Conservation (phyloP, 2,113 vertebrate genomes). For the Cynopterus brachyotis region DNA sequence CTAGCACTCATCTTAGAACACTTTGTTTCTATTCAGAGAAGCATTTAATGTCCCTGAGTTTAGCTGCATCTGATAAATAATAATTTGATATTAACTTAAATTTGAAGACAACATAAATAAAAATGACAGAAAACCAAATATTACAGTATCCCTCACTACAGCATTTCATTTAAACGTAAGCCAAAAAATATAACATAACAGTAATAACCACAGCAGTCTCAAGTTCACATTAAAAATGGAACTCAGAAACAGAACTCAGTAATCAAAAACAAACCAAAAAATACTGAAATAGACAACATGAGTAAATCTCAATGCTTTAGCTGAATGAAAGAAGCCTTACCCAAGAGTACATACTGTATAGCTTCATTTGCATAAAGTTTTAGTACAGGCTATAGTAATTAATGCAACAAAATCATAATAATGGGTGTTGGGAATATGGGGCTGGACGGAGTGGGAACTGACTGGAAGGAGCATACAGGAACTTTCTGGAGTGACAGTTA, state of each 20-base stretch:
- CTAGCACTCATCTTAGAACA: not conserved
- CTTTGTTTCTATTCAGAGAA: not conserved
- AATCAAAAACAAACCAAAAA: not conserved
- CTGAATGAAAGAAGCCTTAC: not conserved
- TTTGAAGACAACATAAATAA: not conserved
- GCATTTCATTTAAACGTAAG: not conserved
- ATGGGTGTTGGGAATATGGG: not conserved
- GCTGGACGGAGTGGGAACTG: not conserved
- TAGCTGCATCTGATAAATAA: not conserved
- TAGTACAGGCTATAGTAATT: not conserved
- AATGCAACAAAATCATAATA: not conserved
- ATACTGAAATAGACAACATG: not conserved
- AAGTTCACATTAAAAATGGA: not conserved
- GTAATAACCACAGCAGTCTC: not conserved
- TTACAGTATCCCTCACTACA: not conserved
- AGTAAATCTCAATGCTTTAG: not conserved
- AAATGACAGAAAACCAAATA: not conserved
- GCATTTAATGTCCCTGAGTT: not conserved
- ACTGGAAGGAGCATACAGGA: not conserved
- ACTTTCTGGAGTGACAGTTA: not conserved
- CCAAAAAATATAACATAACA: not conserved
- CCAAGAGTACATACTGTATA: not conserved
- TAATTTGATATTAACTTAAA: not conserved
- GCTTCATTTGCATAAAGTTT: not conserved
- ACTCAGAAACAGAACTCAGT: not conserved